Conservation (phyloP, 2,888 invertebrate genomes). For the Epinotia ramella region DNA sequence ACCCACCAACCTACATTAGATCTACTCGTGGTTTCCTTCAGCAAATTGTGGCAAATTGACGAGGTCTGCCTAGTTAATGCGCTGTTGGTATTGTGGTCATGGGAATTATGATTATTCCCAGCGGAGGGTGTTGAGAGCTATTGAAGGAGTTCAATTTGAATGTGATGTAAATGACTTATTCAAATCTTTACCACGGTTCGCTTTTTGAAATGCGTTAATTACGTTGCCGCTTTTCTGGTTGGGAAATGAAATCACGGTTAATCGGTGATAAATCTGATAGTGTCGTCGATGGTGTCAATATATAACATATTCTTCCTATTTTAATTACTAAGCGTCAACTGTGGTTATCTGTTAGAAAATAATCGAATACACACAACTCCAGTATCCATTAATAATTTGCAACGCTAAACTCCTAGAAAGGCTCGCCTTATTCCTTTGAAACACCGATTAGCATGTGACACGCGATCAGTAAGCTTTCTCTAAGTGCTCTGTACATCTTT, state of each 20-base stretch:
- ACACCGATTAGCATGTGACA: constrained; percentile 47
- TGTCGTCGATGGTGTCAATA: constrained; percentile 18
- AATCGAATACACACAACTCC: constrained; percentile 2
- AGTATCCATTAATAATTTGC: constrained; percentile 12
- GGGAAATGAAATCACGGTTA: constrained; percentile 23
- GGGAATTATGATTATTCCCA: constrained; percentile 44
- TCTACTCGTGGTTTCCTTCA: constrained; percentile 47
- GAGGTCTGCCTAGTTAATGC: constrained; percentile 49
- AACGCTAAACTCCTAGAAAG: constrained; percentile 11
- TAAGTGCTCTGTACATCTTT: constrained; percentile 48
- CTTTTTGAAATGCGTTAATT: constrained; percentile 34
- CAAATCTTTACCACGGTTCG: constrained; percentile 33
- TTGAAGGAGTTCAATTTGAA: constrained; percentile 33
- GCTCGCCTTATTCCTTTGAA: constrained; percentile 42
- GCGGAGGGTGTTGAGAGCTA: constrained; percentile 34
- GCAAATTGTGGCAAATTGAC: constrained; percentile 53
- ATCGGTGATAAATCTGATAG: constrained; percentile 23
- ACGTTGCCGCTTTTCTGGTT: background rate
- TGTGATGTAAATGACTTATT: constrained; percentile 40
- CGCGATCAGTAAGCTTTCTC: constrained; percentile 46
- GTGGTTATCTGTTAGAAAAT: constrained; percentile 24
- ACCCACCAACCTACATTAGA: constrained; percentile 59
- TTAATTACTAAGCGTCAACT: constrained; percentile 3
- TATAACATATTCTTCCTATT: constrained; percentile 14
- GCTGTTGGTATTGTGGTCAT: constrained; percentile 48